Percentiles rank a stretch among this genome's conserved stretches.
Evolutionary conservation across 2,888 invertebrate genomes (phyloP).

Genomic region (Ormyrus rosae): DNA sequence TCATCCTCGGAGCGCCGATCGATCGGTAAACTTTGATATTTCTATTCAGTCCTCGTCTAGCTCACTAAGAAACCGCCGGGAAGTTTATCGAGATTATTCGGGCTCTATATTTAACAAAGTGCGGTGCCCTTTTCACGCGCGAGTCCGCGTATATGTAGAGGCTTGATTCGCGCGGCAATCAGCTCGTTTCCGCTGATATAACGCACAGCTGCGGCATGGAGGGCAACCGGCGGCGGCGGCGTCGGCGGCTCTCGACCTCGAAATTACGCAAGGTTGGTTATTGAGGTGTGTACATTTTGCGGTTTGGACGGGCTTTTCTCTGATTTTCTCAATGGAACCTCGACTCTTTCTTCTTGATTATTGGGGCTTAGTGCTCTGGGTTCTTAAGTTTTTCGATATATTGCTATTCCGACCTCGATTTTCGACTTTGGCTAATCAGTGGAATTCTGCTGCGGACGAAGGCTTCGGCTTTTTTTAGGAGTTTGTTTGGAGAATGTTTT

Average conservation of each 20-base stretch:
- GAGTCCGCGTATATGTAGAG: not conserved
- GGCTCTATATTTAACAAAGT: too few relatives aligned
- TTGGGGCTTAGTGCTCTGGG: constrained; percentile 16
- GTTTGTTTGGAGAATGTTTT: too few relatives aligned
- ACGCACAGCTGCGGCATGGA: not conserved
- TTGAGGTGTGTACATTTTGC: constrained; percentile 28
- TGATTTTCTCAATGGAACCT: constrained; percentile 29
- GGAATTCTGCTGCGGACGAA: too few relatives aligned
- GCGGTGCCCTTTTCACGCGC: not conserved
- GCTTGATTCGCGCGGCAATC: not conserved
- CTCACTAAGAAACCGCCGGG: too few relatives aligned
- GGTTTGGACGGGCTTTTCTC: not conserved
- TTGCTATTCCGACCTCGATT: constrained; percentile 31
- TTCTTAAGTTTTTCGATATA: constrained; percentile 33
- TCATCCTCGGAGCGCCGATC: too few relatives aligned
- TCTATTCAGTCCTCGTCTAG: too few relatives aligned
- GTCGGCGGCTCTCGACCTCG: constrained; percentile 30
- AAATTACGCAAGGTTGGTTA: constrained; percentile 40
- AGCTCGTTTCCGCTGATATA: constrained; percentile 18
- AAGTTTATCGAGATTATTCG: too few relatives aligned
- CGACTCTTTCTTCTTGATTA: constrained; percentile 39
- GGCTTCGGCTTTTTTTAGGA: too few relatives aligned
- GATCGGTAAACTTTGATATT: too few relatives aligned
- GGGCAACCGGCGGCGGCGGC: not conserved
- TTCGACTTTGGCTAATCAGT: constrained; percentile 18